phyloP scores from a whole-genome alignment of 2,888 invertebrate genomes.

The Drosophila ustulata region DNA sequence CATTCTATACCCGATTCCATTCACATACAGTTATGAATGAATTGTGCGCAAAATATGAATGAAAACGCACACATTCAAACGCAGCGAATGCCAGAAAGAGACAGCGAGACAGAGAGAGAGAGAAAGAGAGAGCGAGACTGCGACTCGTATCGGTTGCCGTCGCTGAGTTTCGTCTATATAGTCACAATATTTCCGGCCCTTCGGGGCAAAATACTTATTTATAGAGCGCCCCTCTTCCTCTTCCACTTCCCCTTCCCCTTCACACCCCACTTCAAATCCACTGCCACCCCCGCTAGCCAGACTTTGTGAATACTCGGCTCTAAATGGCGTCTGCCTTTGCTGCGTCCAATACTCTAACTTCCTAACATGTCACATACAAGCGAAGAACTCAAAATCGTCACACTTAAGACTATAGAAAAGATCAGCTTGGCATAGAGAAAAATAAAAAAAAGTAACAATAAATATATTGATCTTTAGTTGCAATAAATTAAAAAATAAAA shows the following conservation, averaged over 20 bases:
- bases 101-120: constrained; percentile 8
- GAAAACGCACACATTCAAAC: constrained; percentile 32
- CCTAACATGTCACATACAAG: neutral
- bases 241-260: neutral
- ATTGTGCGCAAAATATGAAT: constrained; percentile 59
- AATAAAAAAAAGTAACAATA: too few species aligned
- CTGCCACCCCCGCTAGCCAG: neutral
- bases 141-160: constrained; percentile 31
- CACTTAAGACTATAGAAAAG: neutral
- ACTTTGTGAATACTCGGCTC: constrained; percentile 27
- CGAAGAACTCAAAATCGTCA: neutral
- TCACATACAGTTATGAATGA: constrained; percentile 66
- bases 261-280: neutral
- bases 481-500: neutral
- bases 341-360: constrained; percentile 10
- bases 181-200: constrained; percentile 77
- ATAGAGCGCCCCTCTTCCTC: constrained; percentile 34
- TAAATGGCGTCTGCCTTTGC: constrained; percentile 39
- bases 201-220: constrained; percentile 49
- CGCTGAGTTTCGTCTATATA: constrained; percentile 51
- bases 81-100: constrained; percentile 3
- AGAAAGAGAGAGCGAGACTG: constrained; percentile 7
- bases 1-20: constrained; percentile 38
- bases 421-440: too few species aligned
- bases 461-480: too few species aligned